Base-by-base conservation (phyloP, 2,797 vertebrate genomes). In the Falco columbarius region DNA sequence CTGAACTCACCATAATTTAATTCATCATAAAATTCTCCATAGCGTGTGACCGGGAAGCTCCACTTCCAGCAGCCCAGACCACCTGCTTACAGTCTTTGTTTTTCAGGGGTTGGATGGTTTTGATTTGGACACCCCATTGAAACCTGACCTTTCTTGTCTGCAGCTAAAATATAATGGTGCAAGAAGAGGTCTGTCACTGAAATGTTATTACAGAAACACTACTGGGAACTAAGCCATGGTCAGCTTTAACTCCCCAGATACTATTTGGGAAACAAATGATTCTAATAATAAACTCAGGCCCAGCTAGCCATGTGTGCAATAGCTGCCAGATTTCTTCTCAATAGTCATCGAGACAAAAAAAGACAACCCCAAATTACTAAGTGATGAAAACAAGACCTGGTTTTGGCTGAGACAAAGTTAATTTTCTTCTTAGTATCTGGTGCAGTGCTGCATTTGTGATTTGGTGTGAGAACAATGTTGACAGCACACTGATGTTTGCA, bases 241-340 rank as follows among this genome's bases (percentile, higher is more conserved):
- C 40, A 85, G 17, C 55, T 93, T 96, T 67, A 91, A 82, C 49
- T 81, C 92, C 44, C 42, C n/a, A 87, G 84, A 77, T 89, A 65
- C 75, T 89, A 59, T 92, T 71, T 92, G 56, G 86, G 81, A 94
- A 94, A 92, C 56, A 91, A 95, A 89, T 42, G 17, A 36, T 96
- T 85, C 91, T 92, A 92, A 77, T 87, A 87, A 85, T 95, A 93
- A 93, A 92, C 67, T 63, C 70, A 29, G 32, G 52, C 63, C 51
- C 36, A 85, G 63, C 14, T 80, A 91, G 16, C 26, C 63, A 29
- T 14, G 10, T 62, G 16, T 58, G 46, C 1, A 4, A 70, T 73
- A 74, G 74, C 63, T 82, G 67, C 59, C 74, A 89, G 51, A 70
- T 76, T 95, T 81, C 59, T 92, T 72, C 29, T 89, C 59, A 61